phyloP scores from a whole-genome alignment of 2,888 invertebrate genomes.

The Tetropium fuscum region DNA sequence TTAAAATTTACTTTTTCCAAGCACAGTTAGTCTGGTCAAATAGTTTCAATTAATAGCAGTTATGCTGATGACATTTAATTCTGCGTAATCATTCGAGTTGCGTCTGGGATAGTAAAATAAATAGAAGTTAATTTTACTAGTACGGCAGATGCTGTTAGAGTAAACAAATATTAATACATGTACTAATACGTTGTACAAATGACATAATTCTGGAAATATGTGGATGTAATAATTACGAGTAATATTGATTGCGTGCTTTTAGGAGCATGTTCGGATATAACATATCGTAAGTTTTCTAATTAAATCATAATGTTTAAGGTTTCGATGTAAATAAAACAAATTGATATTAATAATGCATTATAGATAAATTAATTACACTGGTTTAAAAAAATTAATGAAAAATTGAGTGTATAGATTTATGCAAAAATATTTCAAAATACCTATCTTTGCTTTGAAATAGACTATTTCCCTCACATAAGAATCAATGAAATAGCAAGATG shows the following conservation, averaged over 20 bases:
- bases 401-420: too few species aligned
- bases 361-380: background rate
- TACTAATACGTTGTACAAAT: conserved; percentile 6
- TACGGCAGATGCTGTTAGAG: background rate
- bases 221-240: conserved; percentile 4
- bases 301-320: conserved; percentile 1
- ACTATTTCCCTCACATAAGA: too few species aligned
- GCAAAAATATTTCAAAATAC: too few species aligned
- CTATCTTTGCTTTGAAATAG: too few species aligned
- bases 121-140: conserved; percentile 4
- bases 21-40: too few species aligned
- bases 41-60: too few species aligned
- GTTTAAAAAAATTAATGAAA: too few species aligned
- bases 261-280: too few species aligned
- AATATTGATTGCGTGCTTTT: conserved; percentile 4
- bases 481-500: too few species aligned
- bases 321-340: background rate
- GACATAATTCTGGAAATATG: conserved; percentile 15
- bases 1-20: background rate
- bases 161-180: background rate
- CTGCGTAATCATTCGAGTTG: background rate
- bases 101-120: background rate
- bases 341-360: background rate
- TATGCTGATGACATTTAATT: conserved; percentile 15
- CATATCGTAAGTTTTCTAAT: conserved; percentile 4